phyloP scores from a whole-genome alignment of 2,797 vertebrate species.

The Ceryle rudis region DNA sequence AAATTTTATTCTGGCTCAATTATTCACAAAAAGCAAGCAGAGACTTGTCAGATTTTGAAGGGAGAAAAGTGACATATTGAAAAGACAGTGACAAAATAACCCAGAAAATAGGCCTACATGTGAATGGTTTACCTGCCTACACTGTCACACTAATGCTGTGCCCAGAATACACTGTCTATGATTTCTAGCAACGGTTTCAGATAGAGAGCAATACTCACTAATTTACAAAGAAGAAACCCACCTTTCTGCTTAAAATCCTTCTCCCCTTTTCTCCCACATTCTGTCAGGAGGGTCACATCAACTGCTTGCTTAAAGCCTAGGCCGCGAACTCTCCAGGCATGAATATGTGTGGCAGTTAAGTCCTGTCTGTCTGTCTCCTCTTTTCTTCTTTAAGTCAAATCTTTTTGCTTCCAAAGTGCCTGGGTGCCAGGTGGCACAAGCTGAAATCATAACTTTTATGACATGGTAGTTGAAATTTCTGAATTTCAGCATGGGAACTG shows the following conservation, averaged over 20 bases:
- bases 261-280: neutral
- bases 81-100: conserved; percentile 54
- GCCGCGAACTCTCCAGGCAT: neutral
- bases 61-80: conserved; percentile 38
- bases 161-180: neutral
- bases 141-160: neutral
- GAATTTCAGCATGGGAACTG: neutral
- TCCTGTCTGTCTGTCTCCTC: neutral
- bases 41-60: conserved; percentile 45
- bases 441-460: neutral
- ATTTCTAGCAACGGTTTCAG: neutral
- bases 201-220: neutral
- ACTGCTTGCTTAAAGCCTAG: neutral
- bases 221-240: neutral
- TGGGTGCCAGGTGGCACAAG: neutral
- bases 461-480: neutral
- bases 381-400: neutral
- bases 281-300: neutral
- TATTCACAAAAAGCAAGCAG: conserved; percentile 45
- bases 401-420: neutral
- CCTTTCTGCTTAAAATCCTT: neutral
- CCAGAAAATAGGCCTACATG: neutral
- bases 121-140: conserved; percentile 30
- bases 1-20: conserved; percentile 36
- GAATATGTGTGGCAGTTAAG: neutral